Percentiles rank a stretch among this genome's conserved stretches.
These are phyloP conservation scores for Paradoxurus hermaphroditus DNA, from an alignment of 2,113 vertebrate genomes.

Conservation along the genomic window DNA sequence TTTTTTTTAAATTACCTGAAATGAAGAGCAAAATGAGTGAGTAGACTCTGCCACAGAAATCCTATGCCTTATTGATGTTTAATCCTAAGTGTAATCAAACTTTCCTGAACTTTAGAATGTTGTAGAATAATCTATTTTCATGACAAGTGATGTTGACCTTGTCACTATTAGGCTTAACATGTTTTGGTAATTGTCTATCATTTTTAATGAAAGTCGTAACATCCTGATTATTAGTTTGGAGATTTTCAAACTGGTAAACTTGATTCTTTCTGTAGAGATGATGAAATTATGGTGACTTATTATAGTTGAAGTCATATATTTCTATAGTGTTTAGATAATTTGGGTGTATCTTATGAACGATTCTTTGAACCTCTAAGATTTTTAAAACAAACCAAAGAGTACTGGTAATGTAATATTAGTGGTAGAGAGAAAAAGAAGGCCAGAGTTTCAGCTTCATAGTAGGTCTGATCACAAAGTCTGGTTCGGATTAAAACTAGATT, in stretches of 20 bases:
- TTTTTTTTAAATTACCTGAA: neutral
- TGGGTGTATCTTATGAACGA: neutral
- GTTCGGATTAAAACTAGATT: neutral
- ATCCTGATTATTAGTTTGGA: neutral
- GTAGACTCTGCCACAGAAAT: neutral
- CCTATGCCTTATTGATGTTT: neutral
- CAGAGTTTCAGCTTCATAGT: neutral
- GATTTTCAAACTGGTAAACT: neutral
- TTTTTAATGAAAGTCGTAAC: neutral
- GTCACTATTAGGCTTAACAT: neutral
- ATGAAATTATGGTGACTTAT: neutral
- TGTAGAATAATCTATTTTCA: neutral
- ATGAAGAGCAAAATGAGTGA: neutral
- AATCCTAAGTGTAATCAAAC: neutral
- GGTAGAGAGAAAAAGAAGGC: neutral
- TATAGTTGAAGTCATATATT: neutral
- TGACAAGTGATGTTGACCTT: neutral
- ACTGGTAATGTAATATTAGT: neutral
- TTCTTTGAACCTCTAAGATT: neutral
- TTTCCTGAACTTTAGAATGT: neutral
- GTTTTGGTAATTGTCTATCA: neutral
- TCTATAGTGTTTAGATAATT: neutral
- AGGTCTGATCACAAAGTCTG: neutral
- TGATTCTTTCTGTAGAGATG: neutral
- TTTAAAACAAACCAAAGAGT: neutral